Conservation (phyloP, 2,797 vertebrate species). For the Halcyon smyrnensis region DNA sequence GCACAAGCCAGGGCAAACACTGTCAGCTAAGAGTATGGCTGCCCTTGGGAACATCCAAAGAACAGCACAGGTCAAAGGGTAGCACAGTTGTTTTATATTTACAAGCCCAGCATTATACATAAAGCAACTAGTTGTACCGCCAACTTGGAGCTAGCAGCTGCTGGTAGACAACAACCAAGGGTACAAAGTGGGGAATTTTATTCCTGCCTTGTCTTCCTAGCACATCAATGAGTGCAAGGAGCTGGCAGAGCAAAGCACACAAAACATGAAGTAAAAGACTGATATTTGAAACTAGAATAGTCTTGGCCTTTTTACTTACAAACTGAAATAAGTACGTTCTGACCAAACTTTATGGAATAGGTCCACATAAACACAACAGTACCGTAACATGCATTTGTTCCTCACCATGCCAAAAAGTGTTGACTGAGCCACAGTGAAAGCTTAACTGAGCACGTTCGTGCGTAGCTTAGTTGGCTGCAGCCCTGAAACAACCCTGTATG, state of each 20-base stretch:
- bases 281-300: neutral
- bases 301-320: neutral
- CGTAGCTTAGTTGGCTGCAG: too few species aligned
- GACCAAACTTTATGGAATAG: neutral
- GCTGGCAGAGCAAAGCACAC: neutral
- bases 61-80: neutral
- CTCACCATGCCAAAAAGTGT: neutral
- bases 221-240: neutral
- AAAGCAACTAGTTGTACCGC: neutral
- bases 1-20: neutral
- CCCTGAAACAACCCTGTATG: neutral
- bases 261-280: neutral
- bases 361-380: neutral
- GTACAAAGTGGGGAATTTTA: neutral
- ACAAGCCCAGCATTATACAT: neutral
- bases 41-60: neutral
- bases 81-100: rapidly evolving
- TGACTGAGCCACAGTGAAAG: neutral
- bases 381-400: neutral
- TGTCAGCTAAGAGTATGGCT: neutral
- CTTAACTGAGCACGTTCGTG: rapidly evolving
- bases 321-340: neutral
- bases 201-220: neutral
- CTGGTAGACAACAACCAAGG: neutral
- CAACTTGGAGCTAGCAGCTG: neutral